Evolutionary conservation across 2,888 invertebrate genomes (phyloP), one percentile per base, ranked within the genome.

Genomic region (Koerneria pararmatus): DNA sequence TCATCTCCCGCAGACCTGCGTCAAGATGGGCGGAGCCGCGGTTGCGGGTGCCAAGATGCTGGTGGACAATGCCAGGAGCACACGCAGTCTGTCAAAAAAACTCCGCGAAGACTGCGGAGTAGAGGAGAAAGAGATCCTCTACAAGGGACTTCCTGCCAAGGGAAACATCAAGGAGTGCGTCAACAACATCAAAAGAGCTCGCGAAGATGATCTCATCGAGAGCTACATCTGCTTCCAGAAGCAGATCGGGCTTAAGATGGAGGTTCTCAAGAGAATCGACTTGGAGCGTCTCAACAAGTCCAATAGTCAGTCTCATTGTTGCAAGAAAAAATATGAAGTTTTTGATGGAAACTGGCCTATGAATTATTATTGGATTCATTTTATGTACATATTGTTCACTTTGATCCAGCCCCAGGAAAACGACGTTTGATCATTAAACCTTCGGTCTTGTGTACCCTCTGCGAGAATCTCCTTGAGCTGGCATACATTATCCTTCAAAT

Each of bases 181-280:
- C 66, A 71, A 71, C 29, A 69, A 73, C 27, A 61, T 75, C 27
- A 65, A 65, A 48, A 78, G 78, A 46, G 63, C 64, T 32, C 73
- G 78, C 15, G 69, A 72, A 41, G 78, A 75, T 22, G 74, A 74
- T 8, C 69, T 78, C 22, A 66, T 74, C 48, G 78, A 78, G 48
- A 73, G 73, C 1, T 72, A 72, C 48, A 74, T 76, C 56, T 78
- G 78, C 66, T 76, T 76, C 62, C 78, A 77, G 34, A 76, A 75
- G 48, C 78, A 78, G 57, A 69, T 78, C 31, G 69, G 74, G 54
- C 78, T 77, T 73, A 78, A 78, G 66, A 69, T 73, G 34, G 73
- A 69, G 51, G 68, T 78, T 2, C 70, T 78, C 53, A 69, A 75
- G 37, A 15, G 11, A 41, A 19, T 41, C 46, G n/a, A 19, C n/a